Base-by-base conservation (phyloP, 1,140 invertebrate genomes). In the Saxidomus purpurata region DNA sequence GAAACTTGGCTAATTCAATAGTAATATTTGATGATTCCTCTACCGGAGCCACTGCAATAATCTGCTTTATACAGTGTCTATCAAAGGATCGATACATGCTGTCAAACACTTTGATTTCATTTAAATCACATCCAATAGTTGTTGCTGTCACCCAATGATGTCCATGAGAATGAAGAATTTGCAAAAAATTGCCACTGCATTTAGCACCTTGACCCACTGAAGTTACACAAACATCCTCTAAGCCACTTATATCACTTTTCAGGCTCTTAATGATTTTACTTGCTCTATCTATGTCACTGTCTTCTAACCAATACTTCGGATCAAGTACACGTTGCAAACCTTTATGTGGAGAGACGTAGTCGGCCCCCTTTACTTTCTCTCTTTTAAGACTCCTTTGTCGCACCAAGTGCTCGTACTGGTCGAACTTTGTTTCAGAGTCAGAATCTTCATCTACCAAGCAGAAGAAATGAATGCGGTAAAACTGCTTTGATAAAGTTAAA, bases 131-230 rank as follows among this genome's bases (percentile, higher is more conserved):
- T 0, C 36, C 63, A n/a, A 89, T 59, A 4, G 38, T 81, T 0
- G 77, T 71, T 28, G 59, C 77, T 4, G 79, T 82, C 1, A 89
- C 43, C 87, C 87, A 89, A 40, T 89, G 87, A 9, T 74, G 25
- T n/a, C 43, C 49, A 52, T 71, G 77, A 67, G 61, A 71, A 89
- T 89, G 77, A 17, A 81, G 25, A 67, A 89, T 82, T 47, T 89
- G 87, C 28, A 89, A n/a, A 25, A 82, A 71, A 25, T 59, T 25
- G 15, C 49, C 38, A 11, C 8, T 38, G 52, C 19, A 47, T 61
- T 63, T 87, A 2, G 0, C 49, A 15, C 17, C 74, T 25, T 47
- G 38, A 19, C 87, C 87, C 1, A 28, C 43, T 13, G 28, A 36
- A 9, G 71, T 47, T 38, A 89, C 79, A 40, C 77, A 89, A 1